A percentile compares a stretch with the other conserved stretches of the same genome.
phyloP scores from a whole-genome alignment of 2,113 vertebrate genomes.

The Ptilorrhoa leucosticta region DNA sequence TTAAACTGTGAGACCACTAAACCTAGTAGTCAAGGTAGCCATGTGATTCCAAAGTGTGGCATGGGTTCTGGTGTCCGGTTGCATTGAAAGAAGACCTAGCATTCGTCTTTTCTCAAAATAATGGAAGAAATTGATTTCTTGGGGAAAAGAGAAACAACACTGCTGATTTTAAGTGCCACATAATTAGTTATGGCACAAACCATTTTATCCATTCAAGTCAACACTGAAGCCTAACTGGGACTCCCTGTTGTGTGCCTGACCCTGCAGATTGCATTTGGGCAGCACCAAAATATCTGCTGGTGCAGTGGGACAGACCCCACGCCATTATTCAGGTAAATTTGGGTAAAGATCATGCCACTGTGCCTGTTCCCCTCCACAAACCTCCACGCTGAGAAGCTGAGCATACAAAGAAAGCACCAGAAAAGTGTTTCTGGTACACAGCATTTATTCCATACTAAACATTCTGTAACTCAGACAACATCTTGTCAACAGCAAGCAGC shows the following conservation, averaged over 20 bases:
- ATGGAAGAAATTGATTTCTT: not conserved
- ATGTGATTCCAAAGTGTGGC: not conserved
- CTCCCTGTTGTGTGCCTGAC: not conserved
- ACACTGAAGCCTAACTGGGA: not conserved
- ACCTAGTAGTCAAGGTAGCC: slow-evolving; percentile 19
- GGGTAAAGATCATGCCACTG: rapidly evolving
- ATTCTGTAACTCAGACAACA: slow-evolving; percentile 12
- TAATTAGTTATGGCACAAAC: not conserved
- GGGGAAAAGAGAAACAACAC: not conserved
- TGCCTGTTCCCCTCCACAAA: not conserved
- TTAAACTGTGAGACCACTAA: slow-evolving; percentile 31
- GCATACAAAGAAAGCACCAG: not conserved
- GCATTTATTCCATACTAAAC: not conserved
- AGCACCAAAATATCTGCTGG: not conserved
- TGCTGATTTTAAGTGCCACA: not conserved
- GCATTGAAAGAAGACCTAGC: not conserved
- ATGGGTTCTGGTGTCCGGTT: not conserved
- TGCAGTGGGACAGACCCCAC: rapidly evolving
- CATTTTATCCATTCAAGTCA: not conserved
- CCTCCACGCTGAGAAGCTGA: rapidly evolving
- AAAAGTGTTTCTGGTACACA: not conserved
- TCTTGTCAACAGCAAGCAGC: slow-evolving; percentile 33
- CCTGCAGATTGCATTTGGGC: not conserved
- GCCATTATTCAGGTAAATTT: not conserved
- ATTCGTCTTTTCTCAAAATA: slow-evolving; percentile 69